These are phyloP conservation scores for Amazona guildingii DNA, from an alignment of 2,113 vertebrate species.

Conservation along the genomic window DNA sequence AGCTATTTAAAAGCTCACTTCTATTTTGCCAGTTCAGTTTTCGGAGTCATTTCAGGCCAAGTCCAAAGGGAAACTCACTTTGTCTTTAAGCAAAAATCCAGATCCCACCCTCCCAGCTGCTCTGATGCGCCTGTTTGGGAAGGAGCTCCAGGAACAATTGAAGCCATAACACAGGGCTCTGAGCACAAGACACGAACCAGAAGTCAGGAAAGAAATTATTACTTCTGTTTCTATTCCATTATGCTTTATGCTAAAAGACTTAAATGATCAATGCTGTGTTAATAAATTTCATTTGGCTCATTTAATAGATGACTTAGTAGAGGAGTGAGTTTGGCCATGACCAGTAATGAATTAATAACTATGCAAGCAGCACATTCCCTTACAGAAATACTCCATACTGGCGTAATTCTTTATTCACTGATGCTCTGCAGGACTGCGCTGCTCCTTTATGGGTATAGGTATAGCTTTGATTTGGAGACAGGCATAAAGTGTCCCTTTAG, in stretches of 20 bases:
- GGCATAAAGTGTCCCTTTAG: background rate
- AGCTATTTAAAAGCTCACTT: background rate
- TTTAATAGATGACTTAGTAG: conserved; percentile 61
- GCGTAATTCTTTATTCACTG: background rate
- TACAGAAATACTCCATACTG: background rate
- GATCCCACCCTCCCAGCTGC: background rate
- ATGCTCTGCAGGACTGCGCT: background rate
- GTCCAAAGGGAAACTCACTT: background rate
- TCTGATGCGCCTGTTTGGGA: background rate
- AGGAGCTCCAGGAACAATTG: background rate
- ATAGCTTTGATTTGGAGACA: background rate
- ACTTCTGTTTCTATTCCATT: conserved; percentile 33
- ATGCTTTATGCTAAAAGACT: conserved; percentile 52
- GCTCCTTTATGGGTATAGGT: background rate
- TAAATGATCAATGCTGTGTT: conserved; percentile 57
- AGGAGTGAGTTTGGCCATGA: conserved; percentile 50
- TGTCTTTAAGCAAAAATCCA: background rate
- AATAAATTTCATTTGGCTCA: conserved; percentile 64
- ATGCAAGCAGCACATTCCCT: conserved; percentile 42
- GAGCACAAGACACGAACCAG: background rate
- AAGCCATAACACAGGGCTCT: background rate
- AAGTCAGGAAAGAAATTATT: conserved; percentile 8
- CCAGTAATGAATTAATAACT: conserved; percentile 64
- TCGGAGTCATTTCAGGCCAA: background rate
- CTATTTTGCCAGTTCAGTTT: accelerated